Percentiles rank a stretch among this genome's conserved stretches.
These are phyloP conservation scores for Lytechinus pictus DNA, from an alignment of 35 echinoderm and acorn worm genomes.

Conservation along the genomic window DNA sequence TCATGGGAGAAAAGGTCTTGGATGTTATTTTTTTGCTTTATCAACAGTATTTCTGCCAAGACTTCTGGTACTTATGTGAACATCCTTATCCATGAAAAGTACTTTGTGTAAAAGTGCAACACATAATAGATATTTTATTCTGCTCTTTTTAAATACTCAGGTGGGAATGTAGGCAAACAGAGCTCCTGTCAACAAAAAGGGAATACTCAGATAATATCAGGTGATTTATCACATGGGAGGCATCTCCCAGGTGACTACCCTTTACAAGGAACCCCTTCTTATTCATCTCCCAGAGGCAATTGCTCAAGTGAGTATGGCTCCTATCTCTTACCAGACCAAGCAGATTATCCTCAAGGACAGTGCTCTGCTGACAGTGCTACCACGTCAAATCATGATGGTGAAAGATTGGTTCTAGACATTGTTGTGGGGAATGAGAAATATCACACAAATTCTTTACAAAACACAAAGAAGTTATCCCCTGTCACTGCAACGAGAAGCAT, in stretches of 20 bases:
- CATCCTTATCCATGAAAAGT: no score
- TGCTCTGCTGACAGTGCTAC: not conserved
- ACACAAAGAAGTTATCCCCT: not conserved
- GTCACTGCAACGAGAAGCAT: not conserved
- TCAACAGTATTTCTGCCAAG: no score
- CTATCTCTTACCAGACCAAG: not conserved
- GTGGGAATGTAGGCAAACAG: no score
- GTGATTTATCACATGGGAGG: no score
- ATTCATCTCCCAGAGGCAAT: not conserved
- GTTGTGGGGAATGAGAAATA: not conserved
- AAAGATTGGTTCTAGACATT: not conserved
- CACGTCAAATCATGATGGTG: not conserved
- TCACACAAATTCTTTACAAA: not conserved
- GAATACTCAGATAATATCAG: no score
- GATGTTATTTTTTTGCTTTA: no score
- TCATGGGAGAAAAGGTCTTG: no score
- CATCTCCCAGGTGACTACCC: not conserved
- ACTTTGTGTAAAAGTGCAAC: no score
- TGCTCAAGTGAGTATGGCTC: not conserved
- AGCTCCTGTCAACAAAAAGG: no score
- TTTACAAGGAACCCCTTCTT: not conserved
- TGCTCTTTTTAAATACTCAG: no score
- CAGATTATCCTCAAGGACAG: not conserved
- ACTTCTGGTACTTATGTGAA: no score
- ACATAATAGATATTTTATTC: no score